Percentiles rank a stretch among this genome's conserved stretches.
Evolutionary conservation across 2,888 invertebrate genomes (phyloP).

Genomic region (Melieria picta): DNA sequence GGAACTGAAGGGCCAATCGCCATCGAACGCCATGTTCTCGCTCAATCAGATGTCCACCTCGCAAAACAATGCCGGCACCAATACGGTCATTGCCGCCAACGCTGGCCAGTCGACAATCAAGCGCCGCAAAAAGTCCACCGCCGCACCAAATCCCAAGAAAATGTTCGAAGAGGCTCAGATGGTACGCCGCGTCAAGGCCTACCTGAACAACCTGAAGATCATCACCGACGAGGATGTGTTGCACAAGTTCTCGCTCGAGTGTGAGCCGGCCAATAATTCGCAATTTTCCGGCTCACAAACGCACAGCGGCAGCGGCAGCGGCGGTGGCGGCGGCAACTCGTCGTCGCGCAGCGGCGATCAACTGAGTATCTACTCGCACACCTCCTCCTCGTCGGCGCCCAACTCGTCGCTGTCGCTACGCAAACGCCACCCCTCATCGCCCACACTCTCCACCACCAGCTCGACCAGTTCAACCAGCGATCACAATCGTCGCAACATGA

Average conservation of each 20-base stretch:
- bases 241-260: constrained; percentile 88
- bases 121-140: constrained; percentile 86
- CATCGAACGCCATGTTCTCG: constrained; percentile 88
- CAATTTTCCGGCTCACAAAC: constrained; percentile 55
- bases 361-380: constrained; percentile 69
- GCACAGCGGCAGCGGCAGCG: constrained; percentile 51
- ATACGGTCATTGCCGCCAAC: constrained; percentile 60
- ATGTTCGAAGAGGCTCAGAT: constrained; percentile 99
- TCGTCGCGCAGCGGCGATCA: constrained; percentile 57
- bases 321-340: constrained; percentile 50
- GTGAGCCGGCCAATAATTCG: constrained; percentile 73
- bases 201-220: constrained; percentile 86
- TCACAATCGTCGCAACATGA: constrained; percentile 56
- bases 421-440: constrained; percentile 91
- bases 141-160: constrained; percentile 94
- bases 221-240: constrained; percentile 91
- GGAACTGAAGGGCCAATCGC: constrained; percentile 86
- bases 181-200: constrained; percentile 96
- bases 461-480: constrained; percentile 78
- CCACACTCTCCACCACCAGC: constrained; percentile 90
- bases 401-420: constrained; percentile 69
- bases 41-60: constrained; percentile 87
- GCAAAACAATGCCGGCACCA: constrained; percentile 63
- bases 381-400: constrained; percentile 68
- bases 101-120: constrained; percentile 86